A percentile compares a stretch with the other conserved stretches of the same genome.
Conservation (phyloP, 2,888 invertebrate species). For the Coelopa pilipes region DNA sequence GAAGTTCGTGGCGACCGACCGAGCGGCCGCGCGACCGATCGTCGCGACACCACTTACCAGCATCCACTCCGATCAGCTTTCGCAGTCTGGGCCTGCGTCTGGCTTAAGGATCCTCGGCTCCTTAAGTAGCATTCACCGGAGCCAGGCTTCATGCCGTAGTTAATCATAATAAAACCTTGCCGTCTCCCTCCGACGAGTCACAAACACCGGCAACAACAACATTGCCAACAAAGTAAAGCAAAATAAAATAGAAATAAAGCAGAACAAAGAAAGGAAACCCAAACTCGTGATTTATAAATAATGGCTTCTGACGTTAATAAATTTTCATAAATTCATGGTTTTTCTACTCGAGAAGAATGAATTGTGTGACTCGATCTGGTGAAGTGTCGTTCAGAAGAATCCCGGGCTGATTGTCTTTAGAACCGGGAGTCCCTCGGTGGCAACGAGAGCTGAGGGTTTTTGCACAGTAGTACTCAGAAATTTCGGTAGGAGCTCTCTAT, state of each 20-base stretch:
- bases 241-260: too few species aligned
- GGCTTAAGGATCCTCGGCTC: neutral
- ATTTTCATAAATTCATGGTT: constrained; percentile 17
- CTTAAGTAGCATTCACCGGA: neutral
- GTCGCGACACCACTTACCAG: neutral
- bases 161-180: constrained; percentile 30
- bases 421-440: too few species aligned
- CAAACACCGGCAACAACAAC: neutral
- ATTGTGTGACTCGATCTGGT: too few species aligned
- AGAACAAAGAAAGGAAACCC: neutral
- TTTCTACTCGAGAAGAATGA: too few species aligned
- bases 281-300: constrained; percentile 28
- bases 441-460: too few species aligned
- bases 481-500: too few species aligned
- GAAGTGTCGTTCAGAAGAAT: too few species aligned
- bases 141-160: constrained; percentile 5
- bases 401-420: too few species aligned
- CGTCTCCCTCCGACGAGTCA: neutral
- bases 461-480: too few species aligned
- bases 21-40: too few species aligned
- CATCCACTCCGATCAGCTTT: constrained; percentile 13
- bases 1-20: neutral
- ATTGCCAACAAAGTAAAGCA: neutral
- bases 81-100: neutral
- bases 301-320: constrained; percentile 28